Conservation (phyloP, 2,888 invertebrate species). For the Xestia c-nigrum region DNA sequence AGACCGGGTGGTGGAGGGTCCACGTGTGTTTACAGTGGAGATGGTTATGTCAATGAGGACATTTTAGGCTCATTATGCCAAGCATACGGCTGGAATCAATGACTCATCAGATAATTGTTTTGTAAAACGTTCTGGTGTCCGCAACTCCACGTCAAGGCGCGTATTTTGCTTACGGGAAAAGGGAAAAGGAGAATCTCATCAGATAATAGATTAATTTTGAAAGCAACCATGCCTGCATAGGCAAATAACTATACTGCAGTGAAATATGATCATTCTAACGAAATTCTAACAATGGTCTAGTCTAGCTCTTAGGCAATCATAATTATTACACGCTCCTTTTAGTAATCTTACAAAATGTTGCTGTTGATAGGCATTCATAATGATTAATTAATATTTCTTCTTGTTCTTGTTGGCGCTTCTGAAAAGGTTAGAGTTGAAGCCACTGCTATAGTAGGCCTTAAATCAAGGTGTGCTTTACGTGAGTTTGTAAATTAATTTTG, state of each 20-base stretch:
- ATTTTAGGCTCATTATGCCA: too few relatives aligned
- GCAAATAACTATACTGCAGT: background rate
- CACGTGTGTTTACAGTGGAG: too few relatives aligned
- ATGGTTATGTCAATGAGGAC: too few relatives aligned
- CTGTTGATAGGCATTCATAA: constrained; percentile 27
- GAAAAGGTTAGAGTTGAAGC: constrained; percentile 38
- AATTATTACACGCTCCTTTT: constrained; percentile 8
- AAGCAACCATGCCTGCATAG: background rate
- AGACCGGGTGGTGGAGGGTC: too few relatives aligned
- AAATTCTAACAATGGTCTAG: constrained; percentile 2
- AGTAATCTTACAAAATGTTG: constrained; percentile 35
- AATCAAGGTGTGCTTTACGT: constrained; percentile 22
- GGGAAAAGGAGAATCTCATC: too few relatives aligned
- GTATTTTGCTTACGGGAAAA: too few relatives aligned
- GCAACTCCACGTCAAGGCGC: too few relatives aligned
- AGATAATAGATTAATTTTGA: background rate
- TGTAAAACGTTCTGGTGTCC: too few relatives aligned
- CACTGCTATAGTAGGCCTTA: constrained; percentile 17
- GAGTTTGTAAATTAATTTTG: constrained; percentile 30
- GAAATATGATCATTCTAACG: background rate
- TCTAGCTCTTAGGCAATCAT: constrained; percentile 15
- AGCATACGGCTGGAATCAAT: background rate
- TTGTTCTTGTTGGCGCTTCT: constrained; percentile 1
- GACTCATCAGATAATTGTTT: background rate
- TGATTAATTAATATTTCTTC: constrained; percentile 45